Conservation (phyloP, 2,113 vertebrate genomes). For the Dicrurus megarhynchus region DNA sequence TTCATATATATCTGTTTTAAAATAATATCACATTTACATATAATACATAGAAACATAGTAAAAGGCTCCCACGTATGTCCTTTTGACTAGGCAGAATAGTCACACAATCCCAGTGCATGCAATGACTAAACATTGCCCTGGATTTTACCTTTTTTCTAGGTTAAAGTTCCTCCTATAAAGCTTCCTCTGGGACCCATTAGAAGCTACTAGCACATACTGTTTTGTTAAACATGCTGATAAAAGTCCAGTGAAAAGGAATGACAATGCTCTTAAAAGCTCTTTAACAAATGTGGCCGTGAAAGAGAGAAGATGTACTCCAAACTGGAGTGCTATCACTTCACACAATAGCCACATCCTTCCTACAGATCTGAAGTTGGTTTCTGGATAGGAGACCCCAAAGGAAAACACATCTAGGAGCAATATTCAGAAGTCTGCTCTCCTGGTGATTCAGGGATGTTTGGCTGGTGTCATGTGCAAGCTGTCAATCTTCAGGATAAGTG, state of each 20-base stretch:
- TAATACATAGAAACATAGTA: neutral
- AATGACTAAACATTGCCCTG: neutral
- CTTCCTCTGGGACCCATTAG: neutral
- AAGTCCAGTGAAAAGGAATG: neutral
- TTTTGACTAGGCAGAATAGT: neutral
- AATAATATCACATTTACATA: neutral
- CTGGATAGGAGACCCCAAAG: neutral
- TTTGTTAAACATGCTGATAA: neutral
- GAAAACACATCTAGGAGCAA: neutral
- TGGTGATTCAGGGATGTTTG: neutral
- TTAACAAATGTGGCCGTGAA: neutral
- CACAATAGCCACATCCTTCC: neutral
- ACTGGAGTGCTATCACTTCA: neutral
- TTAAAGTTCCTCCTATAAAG: constrained; percentile 1
- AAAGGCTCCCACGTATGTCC: neutral
- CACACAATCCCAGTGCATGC: neutral
- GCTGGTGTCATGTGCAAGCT: neutral
- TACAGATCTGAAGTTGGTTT: neutral
- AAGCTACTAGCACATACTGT: neutral
- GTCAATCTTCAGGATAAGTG: neutral
- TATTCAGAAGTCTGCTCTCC: neutral
- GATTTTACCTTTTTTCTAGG: constrained; percentile 11
- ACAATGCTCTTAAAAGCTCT: neutral
- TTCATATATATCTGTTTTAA: constrained; percentile 1
- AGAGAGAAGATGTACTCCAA: neutral